Conservation (phyloP, 2,797 vertebrate genomes). For the Enteromius anoplus region DNA sequence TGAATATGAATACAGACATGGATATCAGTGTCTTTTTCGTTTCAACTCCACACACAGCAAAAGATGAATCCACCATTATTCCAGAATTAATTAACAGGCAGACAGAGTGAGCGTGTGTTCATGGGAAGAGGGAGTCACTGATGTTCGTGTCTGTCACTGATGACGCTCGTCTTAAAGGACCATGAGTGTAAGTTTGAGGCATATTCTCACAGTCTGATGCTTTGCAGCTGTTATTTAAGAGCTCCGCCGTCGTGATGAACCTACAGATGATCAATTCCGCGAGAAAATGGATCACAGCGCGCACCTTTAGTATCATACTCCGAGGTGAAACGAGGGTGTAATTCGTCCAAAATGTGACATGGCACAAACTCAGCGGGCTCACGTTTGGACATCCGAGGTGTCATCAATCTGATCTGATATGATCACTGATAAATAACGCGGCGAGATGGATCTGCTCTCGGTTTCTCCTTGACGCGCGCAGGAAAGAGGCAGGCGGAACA, state of each 20-base stretch:
- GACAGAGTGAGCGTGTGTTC: not conserved
- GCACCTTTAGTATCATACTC: not conserved
- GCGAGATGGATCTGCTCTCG: slow-evolving; percentile 12
- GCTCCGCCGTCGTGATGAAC: slow-evolving; percentile 1
- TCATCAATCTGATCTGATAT: slow-evolving; percentile 38
- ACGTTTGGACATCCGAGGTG: slow-evolving; percentile 25
- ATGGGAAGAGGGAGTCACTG: slow-evolving; percentile 28
- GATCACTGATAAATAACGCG: slow-evolving; percentile 37
- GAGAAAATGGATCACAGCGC: slow-evolving; percentile 8
- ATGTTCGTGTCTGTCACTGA: slow-evolving; percentile 19
- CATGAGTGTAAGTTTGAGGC: slow-evolving; percentile 16
- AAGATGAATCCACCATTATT: slow-evolving; percentile 15
- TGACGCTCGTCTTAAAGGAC: slow-evolving; percentile 42
- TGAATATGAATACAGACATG: not conserved
- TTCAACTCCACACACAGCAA: not conserved
- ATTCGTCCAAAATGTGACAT: slow-evolving; percentile 28
- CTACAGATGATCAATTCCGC: not conserved
- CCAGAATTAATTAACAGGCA: not conserved
- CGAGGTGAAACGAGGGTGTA: not conserved
- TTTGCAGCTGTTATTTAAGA: slow-evolving; percentile 20
- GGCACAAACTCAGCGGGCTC: slow-evolving; percentile 17
- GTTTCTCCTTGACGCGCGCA: slow-evolving; percentile 65
- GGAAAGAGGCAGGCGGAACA: slow-evolving; percentile 47
- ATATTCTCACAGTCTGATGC: slow-evolving; percentile 14
- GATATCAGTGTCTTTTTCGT: not conserved